Conservation (phyloP, 2,888 invertebrate genomes). For the Meghimatium bilineatum region DNA sequence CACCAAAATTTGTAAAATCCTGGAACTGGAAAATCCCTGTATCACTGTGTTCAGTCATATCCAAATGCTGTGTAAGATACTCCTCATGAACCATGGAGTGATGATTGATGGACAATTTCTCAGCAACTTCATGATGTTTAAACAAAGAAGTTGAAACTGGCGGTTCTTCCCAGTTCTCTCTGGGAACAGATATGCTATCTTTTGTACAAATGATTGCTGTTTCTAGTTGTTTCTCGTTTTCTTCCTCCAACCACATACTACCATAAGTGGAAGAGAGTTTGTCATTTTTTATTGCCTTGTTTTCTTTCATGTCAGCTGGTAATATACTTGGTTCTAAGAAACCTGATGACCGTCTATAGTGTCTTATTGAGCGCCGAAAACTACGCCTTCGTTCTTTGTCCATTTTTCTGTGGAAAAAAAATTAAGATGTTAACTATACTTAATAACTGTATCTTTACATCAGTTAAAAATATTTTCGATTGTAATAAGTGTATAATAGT, state of each 20-base stretch:
- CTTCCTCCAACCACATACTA: constrained; percentile 16
- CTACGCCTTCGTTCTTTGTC: background rate
- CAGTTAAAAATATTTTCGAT: too few relatives aligned
- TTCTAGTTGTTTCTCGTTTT: background rate
- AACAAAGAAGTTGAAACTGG: background rate
- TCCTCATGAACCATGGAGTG: background rate
- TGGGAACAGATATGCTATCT: background rate
- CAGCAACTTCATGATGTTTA: background rate
- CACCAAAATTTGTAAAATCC: background rate
- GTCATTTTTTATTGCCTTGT: background rate
- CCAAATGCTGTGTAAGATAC: background rate
- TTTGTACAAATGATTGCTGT: background rate
- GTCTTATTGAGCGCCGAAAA: constrained; percentile 32
- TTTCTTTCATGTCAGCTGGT: background rate
- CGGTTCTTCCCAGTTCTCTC: background rate
- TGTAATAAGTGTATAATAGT: too few relatives aligned
- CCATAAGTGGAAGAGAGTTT: constrained; percentile 6
- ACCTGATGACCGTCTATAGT: constrained; percentile 27
- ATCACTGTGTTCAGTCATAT: background rate
- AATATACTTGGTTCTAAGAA: background rate
- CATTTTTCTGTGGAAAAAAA: background rate
- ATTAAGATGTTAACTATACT: too few relatives aligned
- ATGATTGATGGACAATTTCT: too few relatives aligned
- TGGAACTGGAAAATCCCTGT: too few relatives aligned
- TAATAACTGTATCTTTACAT: too few relatives aligned